Evolutionary conservation across 1,140 invertebrate genomes (phyloP).

Genomic region (Atopsyche davidsoni): DNA sequence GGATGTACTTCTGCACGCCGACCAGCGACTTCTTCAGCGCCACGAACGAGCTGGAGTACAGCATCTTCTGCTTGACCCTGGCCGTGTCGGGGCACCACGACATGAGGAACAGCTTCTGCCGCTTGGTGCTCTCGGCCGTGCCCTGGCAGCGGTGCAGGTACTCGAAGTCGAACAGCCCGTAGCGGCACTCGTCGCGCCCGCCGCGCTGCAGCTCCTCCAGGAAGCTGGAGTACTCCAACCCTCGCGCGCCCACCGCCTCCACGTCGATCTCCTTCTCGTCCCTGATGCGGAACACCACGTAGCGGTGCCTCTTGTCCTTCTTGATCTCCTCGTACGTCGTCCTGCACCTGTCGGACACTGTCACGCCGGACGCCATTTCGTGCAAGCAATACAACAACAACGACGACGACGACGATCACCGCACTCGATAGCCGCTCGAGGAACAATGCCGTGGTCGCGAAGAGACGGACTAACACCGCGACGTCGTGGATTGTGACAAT

Average conservation of each 20-base stretch:
- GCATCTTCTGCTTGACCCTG: slow-evolving; percentile 98
- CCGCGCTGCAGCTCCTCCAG: slow-evolving; percentile 84
- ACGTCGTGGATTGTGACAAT: no score
- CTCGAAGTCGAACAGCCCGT: slow-evolving; percentile 91
- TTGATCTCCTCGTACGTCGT: slow-evolving; percentile 94
- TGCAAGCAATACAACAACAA: no score
- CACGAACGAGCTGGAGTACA: slow-evolving; percentile 95
- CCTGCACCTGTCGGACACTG: slow-evolving; percentile 89
- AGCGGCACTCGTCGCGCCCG: slow-evolving; percentile 84
- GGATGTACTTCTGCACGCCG: slow-evolving; percentile 72
- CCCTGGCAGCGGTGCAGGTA: slow-evolving; percentile 93
- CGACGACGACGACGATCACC: no score
- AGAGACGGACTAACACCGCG: no score
- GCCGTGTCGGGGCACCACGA: slow-evolving; percentile 96
- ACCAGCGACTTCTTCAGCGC: slow-evolving; percentile 69
- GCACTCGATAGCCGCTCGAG: no score
- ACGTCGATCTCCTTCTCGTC: slow-evolving; percentile 92
- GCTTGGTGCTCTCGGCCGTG: slow-evolving; percentile 87
- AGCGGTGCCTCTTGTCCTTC: slow-evolving; percentile 94
- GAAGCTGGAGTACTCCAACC: slow-evolving; percentile 84
- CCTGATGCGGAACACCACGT: slow-evolving; percentile 91
- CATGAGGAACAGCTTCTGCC: slow-evolving; percentile 93
- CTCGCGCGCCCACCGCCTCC: slow-evolving; percentile 77
- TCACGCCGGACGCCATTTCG: slow-evolving; percentile 85
- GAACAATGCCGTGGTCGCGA: no score